phyloP scores from a whole-genome alignment of 2,888 invertebrate species.

The Orthosia cruda region DNA sequence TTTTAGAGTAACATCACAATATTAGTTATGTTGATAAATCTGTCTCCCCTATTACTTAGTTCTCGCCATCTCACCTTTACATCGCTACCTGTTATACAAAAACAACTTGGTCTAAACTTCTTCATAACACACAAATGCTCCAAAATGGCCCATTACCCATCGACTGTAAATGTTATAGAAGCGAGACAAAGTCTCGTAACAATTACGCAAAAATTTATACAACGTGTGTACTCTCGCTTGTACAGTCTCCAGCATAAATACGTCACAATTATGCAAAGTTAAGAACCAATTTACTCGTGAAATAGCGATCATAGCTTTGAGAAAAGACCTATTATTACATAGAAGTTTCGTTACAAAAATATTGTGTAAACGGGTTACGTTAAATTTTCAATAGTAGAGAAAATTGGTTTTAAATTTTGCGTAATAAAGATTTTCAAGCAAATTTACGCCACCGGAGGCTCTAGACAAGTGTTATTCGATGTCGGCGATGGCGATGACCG shows the following conservation, averaged over 20 bases:
- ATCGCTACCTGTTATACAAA: background rate
- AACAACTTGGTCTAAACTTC: constrained; percentile 19
- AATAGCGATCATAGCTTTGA: too few species aligned
- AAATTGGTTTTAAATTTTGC: background rate
- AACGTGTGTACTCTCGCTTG: constrained; percentile 27
- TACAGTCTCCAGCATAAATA: constrained; percentile 14
- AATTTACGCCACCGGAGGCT: too few species aligned
- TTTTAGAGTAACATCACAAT: too few species aligned
- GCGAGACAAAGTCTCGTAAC: constrained; percentile 44
- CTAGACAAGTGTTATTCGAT: too few species aligned
- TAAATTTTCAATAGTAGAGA: too few species aligned
- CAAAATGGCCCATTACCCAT: constrained; percentile 40
- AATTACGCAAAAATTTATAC: constrained; percentile 61
- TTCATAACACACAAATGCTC: constrained; percentile 15
- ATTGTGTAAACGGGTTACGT: background rate
- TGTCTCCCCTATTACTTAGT: background rate
- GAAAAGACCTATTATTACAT: too few species aligned
- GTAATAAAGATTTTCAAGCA: background rate
- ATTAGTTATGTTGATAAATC: background rate
- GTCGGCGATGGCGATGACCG: too few species aligned
- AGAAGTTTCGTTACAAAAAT: too few species aligned
- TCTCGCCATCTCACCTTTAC: background rate
- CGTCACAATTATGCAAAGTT: background rate
- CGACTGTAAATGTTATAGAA: constrained; percentile 13
- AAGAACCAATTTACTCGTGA: background rate